phyloP scores from a whole-genome alignment of 2,888 invertebrate genomes.

The Cephus rjabovi region DNA sequence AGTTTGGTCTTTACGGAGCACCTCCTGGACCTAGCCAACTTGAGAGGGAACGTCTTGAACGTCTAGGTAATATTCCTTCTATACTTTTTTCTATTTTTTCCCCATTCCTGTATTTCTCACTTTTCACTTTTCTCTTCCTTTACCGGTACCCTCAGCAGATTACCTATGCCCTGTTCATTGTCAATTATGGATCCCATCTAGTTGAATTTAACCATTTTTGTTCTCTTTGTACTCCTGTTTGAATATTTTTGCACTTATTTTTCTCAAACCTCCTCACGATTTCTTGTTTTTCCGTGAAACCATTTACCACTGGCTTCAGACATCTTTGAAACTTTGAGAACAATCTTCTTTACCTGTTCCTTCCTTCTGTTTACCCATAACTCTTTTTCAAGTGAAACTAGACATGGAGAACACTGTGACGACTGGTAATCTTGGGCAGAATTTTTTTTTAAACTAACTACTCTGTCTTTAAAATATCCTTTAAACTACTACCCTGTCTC shows the following conservation, averaged over 20 bases:
- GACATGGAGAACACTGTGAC: background rate
- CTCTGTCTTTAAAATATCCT: background rate
- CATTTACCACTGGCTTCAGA: background rate
- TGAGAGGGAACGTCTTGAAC: constrained; percentile 88
- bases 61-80: constrained; percentile 74
- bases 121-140: background rate
- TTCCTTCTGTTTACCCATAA: background rate
- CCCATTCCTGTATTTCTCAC: background rate
- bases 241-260: background rate
- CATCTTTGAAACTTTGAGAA: background rate
- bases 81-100: background rate
- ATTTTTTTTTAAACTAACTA: background rate
- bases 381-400: background rate
- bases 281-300: background rate
- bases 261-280: background rate
- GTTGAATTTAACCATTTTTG: background rate
- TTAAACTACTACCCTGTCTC: background rate
- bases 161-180: background rate
- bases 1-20: constrained; percentile 77
- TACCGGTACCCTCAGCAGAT: background rate
- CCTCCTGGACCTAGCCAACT: constrained; percentile 86
- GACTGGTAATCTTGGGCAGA: background rate
- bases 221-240: background rate
- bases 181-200: background rate
- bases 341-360: background rate